Evolutionary conservation across 2,797 vertebrate genomes (phyloP).

Genomic region (Sardinella longiceps): DNA sequence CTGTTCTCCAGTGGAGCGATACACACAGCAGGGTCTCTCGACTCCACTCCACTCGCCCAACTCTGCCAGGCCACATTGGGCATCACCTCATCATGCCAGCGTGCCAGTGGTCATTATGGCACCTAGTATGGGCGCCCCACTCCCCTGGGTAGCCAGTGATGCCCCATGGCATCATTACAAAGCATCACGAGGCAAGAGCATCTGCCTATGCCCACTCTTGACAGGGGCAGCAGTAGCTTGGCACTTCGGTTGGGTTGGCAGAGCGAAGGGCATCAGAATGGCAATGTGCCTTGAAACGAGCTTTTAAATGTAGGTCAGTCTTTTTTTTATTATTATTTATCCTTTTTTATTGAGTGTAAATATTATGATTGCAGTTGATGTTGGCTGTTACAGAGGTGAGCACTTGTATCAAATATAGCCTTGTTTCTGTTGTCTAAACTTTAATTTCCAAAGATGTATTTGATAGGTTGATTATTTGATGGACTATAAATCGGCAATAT

Average conservation of each 20-base stretch:
- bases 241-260: neutral
- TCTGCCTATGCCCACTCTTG: neutral
- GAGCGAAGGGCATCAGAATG: neutral
- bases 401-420: neutral
- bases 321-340: neutral
- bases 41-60: no score
- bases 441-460: neutral
- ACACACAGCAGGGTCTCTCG: neutral
- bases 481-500: no score
- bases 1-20: neutral
- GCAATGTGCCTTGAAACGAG: neutral
- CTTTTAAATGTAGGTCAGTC: neutral
- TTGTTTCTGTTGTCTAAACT: neutral
- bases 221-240: neutral
- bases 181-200: neutral
- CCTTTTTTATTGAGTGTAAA: neutral
- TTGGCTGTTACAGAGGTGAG: neutral
- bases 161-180: slow-evolving; percentile 1
- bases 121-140: neutral
- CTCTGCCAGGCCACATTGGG: neutral
- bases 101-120: neutral
- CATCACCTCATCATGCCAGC: neutral
- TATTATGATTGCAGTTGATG: neutral
- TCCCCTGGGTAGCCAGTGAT: neutral
- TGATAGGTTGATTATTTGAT: no score